Percentiles rank a stretch among this genome's conserved stretches.
Conservation (phyloP, 37 sponge, comb jelly and placozoan species). For the Oscarella lobularis region DNA sequence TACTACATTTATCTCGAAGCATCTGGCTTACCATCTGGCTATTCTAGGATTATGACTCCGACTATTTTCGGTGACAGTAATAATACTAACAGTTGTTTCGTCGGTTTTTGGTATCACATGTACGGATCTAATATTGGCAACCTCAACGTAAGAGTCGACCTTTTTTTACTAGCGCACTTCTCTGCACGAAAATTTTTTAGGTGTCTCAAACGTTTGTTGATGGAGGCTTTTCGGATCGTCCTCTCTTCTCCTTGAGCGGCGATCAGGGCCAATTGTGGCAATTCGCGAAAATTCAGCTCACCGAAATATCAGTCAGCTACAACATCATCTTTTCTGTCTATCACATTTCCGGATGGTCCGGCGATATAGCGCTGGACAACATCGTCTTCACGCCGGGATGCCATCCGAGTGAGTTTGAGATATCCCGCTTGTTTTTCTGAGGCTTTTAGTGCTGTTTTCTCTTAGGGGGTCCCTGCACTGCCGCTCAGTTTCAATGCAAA, state of each 20-base stretch:
- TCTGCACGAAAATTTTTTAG: too few relatives aligned
- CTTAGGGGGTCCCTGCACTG: neutral
- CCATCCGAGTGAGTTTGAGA: neutral
- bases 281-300: neutral
- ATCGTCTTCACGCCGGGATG: neutral
- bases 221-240: too few relatives aligned
- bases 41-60: too few relatives aligned
- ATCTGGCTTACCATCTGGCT: too few relatives aligned
- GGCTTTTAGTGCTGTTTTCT: neutral
- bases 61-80: too few relatives aligned
- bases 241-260: neutral
- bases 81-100: constrained; percentile 10
- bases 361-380: neutral
- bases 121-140: constrained; percentile 28
- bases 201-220: too few relatives aligned
- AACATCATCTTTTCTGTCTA: neutral
- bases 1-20: too few relatives aligned
- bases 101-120: constrained; percentile 36
- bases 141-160: neutral
- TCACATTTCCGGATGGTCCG: neutral
- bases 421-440: too few relatives aligned
- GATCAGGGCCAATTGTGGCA: neutral
- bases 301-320: neutral
- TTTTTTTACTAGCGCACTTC: too few relatives aligned
- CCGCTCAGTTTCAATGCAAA: neutral